Conservation (phyloP, 2,888 invertebrate species). For the Hydrotaea cyrtoneurina region DNA sequence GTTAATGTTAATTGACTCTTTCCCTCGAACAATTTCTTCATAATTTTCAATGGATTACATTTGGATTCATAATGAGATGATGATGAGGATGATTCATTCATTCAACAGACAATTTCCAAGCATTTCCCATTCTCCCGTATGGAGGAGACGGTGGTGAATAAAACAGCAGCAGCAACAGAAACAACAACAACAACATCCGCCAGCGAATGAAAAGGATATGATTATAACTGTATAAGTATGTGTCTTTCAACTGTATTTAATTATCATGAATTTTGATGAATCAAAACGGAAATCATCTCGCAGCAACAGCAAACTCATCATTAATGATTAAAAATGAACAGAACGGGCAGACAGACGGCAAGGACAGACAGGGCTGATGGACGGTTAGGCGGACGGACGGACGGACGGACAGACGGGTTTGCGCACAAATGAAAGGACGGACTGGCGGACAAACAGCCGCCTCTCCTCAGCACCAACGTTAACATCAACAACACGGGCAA, state of each 20-base stretch:
- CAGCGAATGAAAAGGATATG: slow-evolving; percentile 53
- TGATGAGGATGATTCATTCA: no score
- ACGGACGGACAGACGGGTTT: slow-evolving; percentile 4
- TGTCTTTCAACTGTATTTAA: slow-evolving; percentile 65
- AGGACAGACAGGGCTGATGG: slow-evolving; percentile 5
- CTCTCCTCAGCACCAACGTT: not conserved
- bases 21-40: not conserved
- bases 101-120: slow-evolving; percentile 20
- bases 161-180: no score
- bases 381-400: not conserved
- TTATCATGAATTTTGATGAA: slow-evolving; percentile 64
- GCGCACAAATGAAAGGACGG: no score
- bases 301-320: slow-evolving; percentile 49
- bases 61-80: slow-evolving; percentile 20
- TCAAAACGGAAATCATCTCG: slow-evolving; percentile 66
- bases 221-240: slow-evolving; percentile 59
- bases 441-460: no score
- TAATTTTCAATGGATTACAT: not conserved
- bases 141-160: no score
- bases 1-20: slow-evolving; percentile 49
- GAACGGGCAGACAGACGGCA: slow-evolving; percentile 8
- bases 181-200: slow-evolving; percentile 7
- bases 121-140: not conserved
- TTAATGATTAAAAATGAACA: slow-evolving; percentile 52
- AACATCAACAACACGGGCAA: not conserved